Evolutionary conservation across 1,140 invertebrate species (phyloP).

Genomic region (Ericerus pela): DNA sequence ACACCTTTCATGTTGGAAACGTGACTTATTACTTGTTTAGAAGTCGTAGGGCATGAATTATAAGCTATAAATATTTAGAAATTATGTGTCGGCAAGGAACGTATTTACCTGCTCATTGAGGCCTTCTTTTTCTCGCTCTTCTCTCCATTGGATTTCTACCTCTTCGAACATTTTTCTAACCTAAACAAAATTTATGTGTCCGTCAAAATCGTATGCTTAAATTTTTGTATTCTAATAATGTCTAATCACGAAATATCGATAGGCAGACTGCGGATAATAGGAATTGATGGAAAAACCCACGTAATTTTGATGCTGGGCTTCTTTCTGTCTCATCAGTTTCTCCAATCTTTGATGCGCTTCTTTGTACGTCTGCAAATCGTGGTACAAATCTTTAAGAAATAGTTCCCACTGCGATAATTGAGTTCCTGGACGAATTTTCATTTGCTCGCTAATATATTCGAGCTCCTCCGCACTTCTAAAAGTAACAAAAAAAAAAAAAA

Average conservation of each 20-base stretch:
- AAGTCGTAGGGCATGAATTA: no score
- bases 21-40: no score
- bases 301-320: background rate
- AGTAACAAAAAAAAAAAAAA: no score
- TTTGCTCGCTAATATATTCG: background rate
- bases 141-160: background rate
- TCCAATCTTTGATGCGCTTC: background rate
- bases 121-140: background rate
- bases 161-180: constrained; percentile 5
- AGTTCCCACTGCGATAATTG: background rate
- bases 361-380: constrained; percentile 1
- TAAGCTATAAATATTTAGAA: no score
- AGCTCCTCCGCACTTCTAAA: background rate
- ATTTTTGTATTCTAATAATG: no score
- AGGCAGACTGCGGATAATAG: no score
- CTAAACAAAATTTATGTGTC: no score
- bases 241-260: no score
- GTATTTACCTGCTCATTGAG: background rate
- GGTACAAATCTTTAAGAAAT: background rate
- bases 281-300: no score
- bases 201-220: no score
- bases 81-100: no score
- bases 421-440: background rate
- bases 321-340: background rate
- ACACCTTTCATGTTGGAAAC: no score